These are phyloP conservation scores for Lagopus muta DNA, from an alignment of 2,113 vertebrate genomes.

Conservation along the genomic window DNA sequence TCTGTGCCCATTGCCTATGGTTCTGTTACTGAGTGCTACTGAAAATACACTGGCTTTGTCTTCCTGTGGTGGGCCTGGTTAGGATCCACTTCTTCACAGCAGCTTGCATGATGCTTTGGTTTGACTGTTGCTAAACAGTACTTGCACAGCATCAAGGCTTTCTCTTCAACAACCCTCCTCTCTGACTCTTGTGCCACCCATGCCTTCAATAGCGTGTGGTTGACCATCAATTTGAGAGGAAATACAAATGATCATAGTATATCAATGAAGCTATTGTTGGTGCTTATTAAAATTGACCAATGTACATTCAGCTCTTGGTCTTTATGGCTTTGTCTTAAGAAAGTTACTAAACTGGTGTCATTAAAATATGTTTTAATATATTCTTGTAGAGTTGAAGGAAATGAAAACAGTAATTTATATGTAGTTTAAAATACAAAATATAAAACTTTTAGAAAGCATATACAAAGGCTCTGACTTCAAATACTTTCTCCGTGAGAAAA, in stretches of 20 bases:
- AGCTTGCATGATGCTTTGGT: background rate
- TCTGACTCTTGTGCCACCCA: no score
- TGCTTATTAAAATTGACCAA: background rate
- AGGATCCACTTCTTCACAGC: background rate
- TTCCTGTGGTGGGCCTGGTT: no score
- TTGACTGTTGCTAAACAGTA: background rate
- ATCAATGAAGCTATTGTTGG: background rate
- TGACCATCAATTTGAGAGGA: background rate
- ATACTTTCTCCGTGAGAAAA: background rate
- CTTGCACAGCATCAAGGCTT: background rate
- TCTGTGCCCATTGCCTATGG: background rate
- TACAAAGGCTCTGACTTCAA: background rate
- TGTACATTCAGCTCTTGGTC: background rate
- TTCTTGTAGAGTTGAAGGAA: background rate
- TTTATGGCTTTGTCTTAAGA: background rate
- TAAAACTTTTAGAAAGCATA: background rate
- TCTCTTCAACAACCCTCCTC: background rate
- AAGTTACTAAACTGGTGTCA: background rate
- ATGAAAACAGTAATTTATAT: background rate
- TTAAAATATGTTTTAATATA: background rate
- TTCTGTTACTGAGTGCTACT: background rate
- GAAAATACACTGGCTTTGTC: background rate
- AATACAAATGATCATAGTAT: background rate
- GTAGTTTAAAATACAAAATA: background rate
- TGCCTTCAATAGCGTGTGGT: no score